Evolutionary conservation across 1,140 invertebrate genomes (phyloP).

Genomic region (Maconellicoccus hirsutus): DNA sequence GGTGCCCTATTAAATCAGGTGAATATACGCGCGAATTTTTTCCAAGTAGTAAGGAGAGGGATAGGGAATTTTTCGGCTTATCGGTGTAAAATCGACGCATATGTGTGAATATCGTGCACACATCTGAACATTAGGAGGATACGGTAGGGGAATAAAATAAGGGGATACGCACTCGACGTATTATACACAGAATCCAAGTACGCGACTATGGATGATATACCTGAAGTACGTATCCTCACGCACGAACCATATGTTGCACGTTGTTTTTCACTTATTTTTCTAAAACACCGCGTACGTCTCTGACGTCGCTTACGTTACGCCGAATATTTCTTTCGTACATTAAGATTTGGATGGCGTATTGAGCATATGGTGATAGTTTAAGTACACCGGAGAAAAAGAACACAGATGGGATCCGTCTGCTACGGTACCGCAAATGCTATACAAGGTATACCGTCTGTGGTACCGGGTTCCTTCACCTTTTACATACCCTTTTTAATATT

Average conservation of each 20-base stretch:
- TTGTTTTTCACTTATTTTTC: conserved; percentile 17
- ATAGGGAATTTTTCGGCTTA: too few relatives aligned
- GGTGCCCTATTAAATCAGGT: conserved; percentile 1
- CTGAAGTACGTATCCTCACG: conserved; percentile 19
- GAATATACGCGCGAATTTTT: too few relatives aligned
- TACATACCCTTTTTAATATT: background rate
- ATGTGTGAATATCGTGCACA: too few relatives aligned
- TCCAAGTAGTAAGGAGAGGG: too few relatives aligned
- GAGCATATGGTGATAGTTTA: conserved; percentile 15
- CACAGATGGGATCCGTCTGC: conserved; percentile 18
- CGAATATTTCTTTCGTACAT: conserved; percentile 11
- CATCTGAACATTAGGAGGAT: too few relatives aligned
- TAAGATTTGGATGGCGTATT: background rate
- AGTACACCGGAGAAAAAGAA: background rate
- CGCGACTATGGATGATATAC: background rate
- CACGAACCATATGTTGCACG: conserved; percentile 18
- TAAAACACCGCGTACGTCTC: too few relatives aligned
- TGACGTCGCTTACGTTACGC: too few relatives aligned
- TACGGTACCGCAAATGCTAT: conserved; percentile 12
- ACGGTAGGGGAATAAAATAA: too few relatives aligned
- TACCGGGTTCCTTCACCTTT: conserved; percentile 10
- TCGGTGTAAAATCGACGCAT: too few relatives aligned
- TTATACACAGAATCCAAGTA: too few relatives aligned
- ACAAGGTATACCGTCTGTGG: background rate
- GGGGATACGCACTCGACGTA: too few relatives aligned